These are phyloP conservation scores for Acanthosepion lycidas DNA, from an alignment of 2,888 invertebrate genomes.

Conservation along the genomic window DNA sequence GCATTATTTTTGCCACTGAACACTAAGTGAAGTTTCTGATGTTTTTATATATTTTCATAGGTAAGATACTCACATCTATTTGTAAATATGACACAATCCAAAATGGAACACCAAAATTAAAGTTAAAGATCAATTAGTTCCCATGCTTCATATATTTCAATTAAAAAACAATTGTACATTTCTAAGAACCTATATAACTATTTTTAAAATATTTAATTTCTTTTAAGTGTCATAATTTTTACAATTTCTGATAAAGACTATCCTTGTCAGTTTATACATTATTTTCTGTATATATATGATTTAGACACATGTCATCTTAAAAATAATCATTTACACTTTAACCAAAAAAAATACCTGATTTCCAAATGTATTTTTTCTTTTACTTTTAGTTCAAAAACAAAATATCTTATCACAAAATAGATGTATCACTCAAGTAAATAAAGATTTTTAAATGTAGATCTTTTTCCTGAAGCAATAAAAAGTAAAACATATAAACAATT, in stretches of 20 bases:
- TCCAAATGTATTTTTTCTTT: neutral
- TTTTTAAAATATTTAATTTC: no score
- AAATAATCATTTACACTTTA: neutral
- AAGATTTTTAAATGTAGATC: neutral
- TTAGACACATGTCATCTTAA: neutral
- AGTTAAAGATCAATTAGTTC: no score
- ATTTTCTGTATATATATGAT: neutral
- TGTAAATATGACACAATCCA: no score
- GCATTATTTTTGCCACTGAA: no score
- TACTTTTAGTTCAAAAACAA: neutral
- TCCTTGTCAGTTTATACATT: neutral
- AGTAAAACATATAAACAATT: neutral
- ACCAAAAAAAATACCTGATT: neutral
- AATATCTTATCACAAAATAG: neutral
- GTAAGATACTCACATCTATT: no score
- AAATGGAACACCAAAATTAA: no score
- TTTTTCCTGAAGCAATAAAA: neutral
- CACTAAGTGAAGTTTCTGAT: no score
- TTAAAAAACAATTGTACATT: neutral
- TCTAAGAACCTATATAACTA: neutral
- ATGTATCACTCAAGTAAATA: neutral
- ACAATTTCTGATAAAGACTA: neutral
- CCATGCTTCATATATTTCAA: neutral
- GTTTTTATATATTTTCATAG: no score
- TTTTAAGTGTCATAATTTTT: no score